A percentile compares a stretch with the other conserved stretches of the same genome.
These are phyloP conservation scores for Gnathonemus echidnorhynchus DNA, from an alignment of 2,113 vertebrate species.

Conservation along the genomic window DNA sequence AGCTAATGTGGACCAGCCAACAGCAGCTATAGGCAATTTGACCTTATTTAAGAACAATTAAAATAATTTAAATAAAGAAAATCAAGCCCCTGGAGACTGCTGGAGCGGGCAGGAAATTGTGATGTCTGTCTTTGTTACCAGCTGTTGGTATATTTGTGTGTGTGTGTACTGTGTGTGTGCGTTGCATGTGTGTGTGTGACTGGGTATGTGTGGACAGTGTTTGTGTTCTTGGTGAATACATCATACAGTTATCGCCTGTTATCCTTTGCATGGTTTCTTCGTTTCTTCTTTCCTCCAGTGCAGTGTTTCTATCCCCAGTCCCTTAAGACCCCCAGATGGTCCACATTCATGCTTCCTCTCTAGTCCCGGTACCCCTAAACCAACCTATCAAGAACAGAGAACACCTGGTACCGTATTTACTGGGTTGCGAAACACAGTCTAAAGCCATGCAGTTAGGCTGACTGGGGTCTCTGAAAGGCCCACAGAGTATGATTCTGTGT, in stretches of 20 bases:
- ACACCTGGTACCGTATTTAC: neutral
- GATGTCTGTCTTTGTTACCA: neutral
- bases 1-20: conserved; percentile 61
- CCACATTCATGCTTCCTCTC: no score
- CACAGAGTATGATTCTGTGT: neutral
- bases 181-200: no score
- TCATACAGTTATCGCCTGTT: no score
- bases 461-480: neutral
- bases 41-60: conserved; percentile 65
- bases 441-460: neutral
- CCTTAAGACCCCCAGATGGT: no score
- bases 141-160: neutral
- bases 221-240: neutral
- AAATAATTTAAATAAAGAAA: conserved; percentile 44
- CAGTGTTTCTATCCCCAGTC: no score
- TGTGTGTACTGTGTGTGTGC: neutral
- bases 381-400: neutral
- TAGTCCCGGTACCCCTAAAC: no score
- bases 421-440: neutral
- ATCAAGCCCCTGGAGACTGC: conserved; percentile 43
- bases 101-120: conserved; percentile 35
- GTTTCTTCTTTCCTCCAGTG: no score
- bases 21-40: conserved; percentile 51
- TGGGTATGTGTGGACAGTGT: neutral
- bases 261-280: no score